Conservation (phyloP, 2,797 vertebrate genomes). For the Malurus splendens region DNA sequence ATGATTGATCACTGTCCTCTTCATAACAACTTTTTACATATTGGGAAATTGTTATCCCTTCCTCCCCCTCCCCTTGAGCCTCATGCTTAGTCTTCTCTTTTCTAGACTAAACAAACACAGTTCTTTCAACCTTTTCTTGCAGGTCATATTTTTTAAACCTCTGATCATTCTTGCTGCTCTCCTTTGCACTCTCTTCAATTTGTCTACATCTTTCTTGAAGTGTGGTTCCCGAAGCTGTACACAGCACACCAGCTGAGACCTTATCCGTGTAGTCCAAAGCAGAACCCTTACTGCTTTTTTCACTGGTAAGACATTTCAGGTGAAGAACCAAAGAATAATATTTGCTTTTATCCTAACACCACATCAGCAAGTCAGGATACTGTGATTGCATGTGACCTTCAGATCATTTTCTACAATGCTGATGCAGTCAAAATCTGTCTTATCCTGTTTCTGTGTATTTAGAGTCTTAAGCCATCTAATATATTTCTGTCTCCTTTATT, state of each 20-base stretch:
- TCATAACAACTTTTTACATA: conserved; percentile 31
- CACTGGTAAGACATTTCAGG: neutral
- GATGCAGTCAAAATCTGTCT: neutral
- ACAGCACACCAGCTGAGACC: neutral
- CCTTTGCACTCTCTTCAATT: conserved; percentile 49
- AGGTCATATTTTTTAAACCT: conserved; percentile 62
- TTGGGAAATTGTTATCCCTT: conserved; percentile 38
- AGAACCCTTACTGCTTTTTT: neutral
- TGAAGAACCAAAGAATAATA: neutral
- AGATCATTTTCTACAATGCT: neutral
- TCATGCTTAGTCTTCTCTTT: conserved; percentile 55
- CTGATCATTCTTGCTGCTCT: conserved; percentile 45
- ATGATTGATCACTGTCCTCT: conserved; percentile 37
- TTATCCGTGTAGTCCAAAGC: neutral
- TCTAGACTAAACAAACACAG: conserved; percentile 59
- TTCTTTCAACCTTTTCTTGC: conserved; percentile 54
- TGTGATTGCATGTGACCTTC: neutral
- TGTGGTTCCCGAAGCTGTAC: neutral
- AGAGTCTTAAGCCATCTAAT: neutral
- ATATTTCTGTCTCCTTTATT: neutral
- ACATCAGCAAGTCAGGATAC: neutral
- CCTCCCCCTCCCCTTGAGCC: neutral
- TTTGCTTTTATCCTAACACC: neutral
- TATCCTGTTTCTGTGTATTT: neutral
- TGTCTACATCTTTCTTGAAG: conserved; percentile 42